These are phyloP conservation scores for Bolborhynchus lineola DNA, from an alignment of 2,113 vertebrate species.

Conservation along the genomic window DNA sequence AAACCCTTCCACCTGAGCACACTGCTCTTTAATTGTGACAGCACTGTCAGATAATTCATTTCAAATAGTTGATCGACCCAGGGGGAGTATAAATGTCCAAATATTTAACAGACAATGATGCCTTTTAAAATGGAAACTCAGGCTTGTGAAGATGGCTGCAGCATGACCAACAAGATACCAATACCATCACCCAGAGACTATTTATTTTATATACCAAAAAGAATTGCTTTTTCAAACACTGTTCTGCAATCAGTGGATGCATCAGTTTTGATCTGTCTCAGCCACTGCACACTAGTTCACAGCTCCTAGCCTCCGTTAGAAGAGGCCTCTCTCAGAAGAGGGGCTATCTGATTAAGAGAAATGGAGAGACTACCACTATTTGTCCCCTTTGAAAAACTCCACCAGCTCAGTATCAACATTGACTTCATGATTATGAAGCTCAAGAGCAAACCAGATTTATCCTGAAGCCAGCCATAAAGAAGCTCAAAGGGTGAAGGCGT, in stretches of 20 bases:
- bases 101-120: slow-evolving; percentile 62
- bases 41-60: slow-evolving; percentile 59
- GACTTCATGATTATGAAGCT: background rate
- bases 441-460: background rate
- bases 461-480: background rate
- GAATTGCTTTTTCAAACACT: background rate
- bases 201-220: background rate
- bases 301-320: background rate
- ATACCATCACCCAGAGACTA: background rate
- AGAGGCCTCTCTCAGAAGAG: background rate
- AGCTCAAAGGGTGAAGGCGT: background rate
- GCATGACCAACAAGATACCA: background rate
- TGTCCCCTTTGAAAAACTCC: background rate
- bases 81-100: slow-evolving; percentile 66
- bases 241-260: background rate
- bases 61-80: slow-evolving; percentile 63
- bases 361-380: background rate
- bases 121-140: slow-evolving; percentile 37
- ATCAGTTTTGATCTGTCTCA: background rate
- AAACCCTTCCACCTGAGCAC: slow-evolving; percentile 69
- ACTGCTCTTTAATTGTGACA: slow-evolving; percentile 72
- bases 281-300: background rate
- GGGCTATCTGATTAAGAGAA: background rate
- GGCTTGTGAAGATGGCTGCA: background rate
- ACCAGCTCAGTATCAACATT: background rate